These are phyloP conservation scores for Pararge aegeria DNA, from an alignment of 1,140 invertebrate species.

Conservation along the genomic window DNA sequence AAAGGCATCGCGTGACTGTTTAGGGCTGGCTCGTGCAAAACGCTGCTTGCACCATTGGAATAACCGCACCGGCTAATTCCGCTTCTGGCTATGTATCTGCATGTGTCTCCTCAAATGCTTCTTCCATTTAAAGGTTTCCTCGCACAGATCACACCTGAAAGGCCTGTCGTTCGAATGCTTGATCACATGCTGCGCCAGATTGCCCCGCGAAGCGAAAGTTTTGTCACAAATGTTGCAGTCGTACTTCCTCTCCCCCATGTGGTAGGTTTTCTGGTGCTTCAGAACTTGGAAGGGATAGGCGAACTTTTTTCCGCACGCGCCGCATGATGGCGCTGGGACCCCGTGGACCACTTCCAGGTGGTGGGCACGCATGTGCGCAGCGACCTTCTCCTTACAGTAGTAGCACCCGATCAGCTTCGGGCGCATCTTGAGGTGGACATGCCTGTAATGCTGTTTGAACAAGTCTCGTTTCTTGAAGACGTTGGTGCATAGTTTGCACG, in stretches of 20 bases:
- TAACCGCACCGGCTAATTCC: background rate
- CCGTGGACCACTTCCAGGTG: conserved; percentile 45
- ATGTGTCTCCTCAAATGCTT: conserved; percentile 31
- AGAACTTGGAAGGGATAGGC: conserved; percentile 35
- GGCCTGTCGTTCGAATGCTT: conserved; percentile 76
- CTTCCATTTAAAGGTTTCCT: conserved; percentile 35
- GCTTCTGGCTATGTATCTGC: conserved; percentile 19
- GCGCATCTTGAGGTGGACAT: conserved; percentile 34
- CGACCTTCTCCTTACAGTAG: conserved; percentile 35
- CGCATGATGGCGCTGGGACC: conserved; percentile 39
- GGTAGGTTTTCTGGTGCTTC: conserved; percentile 41
- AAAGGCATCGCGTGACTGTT: too few relatives aligned
- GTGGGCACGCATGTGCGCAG: conserved; percentile 26
- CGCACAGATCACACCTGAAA: conserved; percentile 64
- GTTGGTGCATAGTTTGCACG: conserved; percentile 30
- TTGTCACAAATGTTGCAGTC: conserved; percentile 59
- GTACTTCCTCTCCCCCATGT: conserved; percentile 55
- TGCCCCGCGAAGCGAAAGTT: conserved; percentile 53
- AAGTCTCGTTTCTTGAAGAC: conserved; percentile 27
- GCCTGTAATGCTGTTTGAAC: conserved; percentile 33
- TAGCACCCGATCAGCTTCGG: conserved; percentile 29
- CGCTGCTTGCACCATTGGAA: background rate
- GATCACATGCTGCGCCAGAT: conserved; percentile 70
- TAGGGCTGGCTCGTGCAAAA: too few relatives aligned
- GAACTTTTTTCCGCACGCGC: conserved; percentile 46